Conservation (phyloP, 2,797 vertebrate genomes). For the Mus caroli region DNA sequence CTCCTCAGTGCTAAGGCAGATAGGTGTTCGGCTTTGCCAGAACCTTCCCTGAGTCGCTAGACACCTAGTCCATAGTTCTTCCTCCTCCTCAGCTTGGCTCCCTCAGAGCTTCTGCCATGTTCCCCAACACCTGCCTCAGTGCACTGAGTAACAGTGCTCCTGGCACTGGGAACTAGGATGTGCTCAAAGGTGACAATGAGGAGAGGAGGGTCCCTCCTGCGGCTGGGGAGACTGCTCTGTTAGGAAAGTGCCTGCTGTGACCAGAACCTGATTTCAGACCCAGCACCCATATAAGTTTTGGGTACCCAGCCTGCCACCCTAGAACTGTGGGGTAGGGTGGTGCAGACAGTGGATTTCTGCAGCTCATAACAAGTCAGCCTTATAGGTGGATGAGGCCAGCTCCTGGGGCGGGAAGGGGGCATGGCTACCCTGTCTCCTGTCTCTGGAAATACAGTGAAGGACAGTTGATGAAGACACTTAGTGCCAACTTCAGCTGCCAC, state of each 20-base stretch:
- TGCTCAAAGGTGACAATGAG: background rate
- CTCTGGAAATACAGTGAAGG: background rate
- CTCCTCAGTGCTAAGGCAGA: background rate
- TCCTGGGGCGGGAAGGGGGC: background rate
- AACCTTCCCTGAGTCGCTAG: background rate
- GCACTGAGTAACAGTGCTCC: background rate
- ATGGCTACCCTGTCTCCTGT: background rate
- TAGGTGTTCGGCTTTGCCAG: background rate
- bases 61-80: background rate
- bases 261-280: background rate
- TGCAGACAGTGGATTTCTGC: background rate
- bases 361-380: background rate
- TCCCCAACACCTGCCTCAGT: too few relatives aligned
- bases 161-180: background rate
- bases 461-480: background rate
- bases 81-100: background rate
- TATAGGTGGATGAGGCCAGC: background rate
- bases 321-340: background rate
- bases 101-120: background rate
- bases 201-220: too few relatives aligned
- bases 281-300: background rate
- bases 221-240: background rate
- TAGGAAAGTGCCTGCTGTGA: background rate
- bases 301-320: background rate
- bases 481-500: background rate